Conservation (phyloP, 2,797 vertebrate species). For the Chlorospingus flavigularis region DNA sequence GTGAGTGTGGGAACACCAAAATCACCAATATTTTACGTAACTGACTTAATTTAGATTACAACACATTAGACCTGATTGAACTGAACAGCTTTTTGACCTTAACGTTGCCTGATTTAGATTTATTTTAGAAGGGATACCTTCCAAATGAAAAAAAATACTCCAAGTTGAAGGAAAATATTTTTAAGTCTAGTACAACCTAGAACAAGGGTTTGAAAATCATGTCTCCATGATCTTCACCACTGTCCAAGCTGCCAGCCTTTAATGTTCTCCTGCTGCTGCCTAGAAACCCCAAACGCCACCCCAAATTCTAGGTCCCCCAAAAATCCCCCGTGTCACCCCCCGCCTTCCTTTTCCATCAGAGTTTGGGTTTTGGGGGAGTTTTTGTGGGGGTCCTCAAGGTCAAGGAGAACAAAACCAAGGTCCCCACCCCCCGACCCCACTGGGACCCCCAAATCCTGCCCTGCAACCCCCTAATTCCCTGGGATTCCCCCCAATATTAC, state of each 20-base stretch:
- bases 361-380: neutral
- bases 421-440: fast-evolving
- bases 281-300: too few relatives aligned
- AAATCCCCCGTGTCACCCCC: fast-evolving
- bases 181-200: neutral
- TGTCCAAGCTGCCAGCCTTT: conserved; percentile 91
- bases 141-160: neutral
- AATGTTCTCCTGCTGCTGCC: conserved; percentile 85
- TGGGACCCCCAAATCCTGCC: fast-evolving
- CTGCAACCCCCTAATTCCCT: fast-evolving
- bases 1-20: neutral
- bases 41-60: neutral
- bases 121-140: neutral
- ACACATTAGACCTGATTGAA: neutral
- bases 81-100: neutral
- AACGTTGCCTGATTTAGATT: fast-evolving
- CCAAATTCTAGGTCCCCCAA: fast-evolving
- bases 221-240: neutral
- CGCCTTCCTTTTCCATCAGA: neutral
- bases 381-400: fast-evolving
- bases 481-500: fast-evolving
- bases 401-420: neutral
- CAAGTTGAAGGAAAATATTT: neutral
- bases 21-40: neutral
- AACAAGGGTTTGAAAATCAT: neutral